phyloP scores from a whole-genome alignment of 2,113 vertebrate species.

The Cromileptes altivelis region DNA sequence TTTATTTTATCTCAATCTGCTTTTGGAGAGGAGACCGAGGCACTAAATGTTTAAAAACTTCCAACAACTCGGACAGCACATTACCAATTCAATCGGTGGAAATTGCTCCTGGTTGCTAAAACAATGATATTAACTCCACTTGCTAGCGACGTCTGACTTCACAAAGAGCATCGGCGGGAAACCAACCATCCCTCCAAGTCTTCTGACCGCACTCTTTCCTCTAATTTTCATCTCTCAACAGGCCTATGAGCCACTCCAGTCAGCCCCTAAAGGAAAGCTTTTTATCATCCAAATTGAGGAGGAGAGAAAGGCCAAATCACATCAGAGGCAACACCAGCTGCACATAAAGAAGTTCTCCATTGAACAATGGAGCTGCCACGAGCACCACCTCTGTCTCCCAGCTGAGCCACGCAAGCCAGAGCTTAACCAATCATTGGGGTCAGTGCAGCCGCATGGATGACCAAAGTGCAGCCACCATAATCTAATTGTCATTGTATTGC shows the following conservation, averaged over 20 bases:
- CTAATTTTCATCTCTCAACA: constrained; percentile 61
- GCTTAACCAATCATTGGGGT: constrained; percentile 80
- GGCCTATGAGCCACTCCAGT: constrained; percentile 50
- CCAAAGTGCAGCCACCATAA: constrained; percentile 84
- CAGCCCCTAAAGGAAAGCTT: constrained; percentile 57
- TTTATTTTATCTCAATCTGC: background rate
- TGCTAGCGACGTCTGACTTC: constrained; percentile 32
- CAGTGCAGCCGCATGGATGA: constrained; percentile 80
- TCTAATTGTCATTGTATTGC: constrained; percentile 87
- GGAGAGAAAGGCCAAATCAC: constrained; percentile 78
- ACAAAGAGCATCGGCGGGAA: constrained; percentile 1
- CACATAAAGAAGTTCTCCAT: constrained; percentile 80
- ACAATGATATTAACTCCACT: constrained; percentile 14
- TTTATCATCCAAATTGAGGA: constrained; percentile 80
- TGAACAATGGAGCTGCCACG: constrained; percentile 76
- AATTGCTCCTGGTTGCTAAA: background rate
- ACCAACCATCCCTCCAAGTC: background rate
- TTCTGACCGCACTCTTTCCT: constrained; percentile 29
- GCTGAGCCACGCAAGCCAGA: constrained; percentile 75
- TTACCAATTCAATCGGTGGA: background rate
- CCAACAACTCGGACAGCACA: background rate
- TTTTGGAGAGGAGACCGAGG: background rate
- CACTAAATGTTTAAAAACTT: background rate
- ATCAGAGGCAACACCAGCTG: constrained; percentile 81
- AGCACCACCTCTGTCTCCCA: constrained; percentile 80